Conservation (phyloP, 2,797 vertebrate genomes). For the Benthosema pterotum region DNA sequence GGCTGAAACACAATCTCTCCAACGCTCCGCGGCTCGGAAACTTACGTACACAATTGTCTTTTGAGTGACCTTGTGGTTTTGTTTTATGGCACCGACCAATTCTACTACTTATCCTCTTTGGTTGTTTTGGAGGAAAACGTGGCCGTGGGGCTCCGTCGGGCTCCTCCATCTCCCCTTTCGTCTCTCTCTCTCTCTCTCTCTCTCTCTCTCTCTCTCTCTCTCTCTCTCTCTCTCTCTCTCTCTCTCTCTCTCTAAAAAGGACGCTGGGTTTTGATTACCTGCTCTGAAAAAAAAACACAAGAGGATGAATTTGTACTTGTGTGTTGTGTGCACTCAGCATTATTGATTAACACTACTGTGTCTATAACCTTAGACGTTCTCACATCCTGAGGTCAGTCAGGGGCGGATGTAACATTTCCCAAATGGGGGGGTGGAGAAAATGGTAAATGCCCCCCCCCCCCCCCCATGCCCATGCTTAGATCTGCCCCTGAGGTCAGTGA, state of each 20-base stretch:
- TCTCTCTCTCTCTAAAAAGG: no score
- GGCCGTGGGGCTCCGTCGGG: constrained; percentile 59
- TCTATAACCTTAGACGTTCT: constrained; percentile 35
- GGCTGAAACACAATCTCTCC: constrained; percentile 76
- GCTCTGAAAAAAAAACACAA: constrained; percentile 28
- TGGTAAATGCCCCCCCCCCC: no score
- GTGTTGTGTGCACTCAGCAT: constrained; percentile 43
- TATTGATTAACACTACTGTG: constrained; percentile 6
- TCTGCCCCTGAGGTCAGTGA: not conserved
- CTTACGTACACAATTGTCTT: constrained; percentile 82
- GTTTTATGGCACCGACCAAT: constrained; percentile 74
- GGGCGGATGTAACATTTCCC: no score
- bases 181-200: no score
- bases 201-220: no score
- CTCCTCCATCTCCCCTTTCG: constrained; percentile 47
- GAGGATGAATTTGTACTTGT: constrained; percentile 2
- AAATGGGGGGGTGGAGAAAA: no score
- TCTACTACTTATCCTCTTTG: constrained; percentile 73
- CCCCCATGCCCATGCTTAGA: no score
- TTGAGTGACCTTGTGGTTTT: constrained; percentile 81
- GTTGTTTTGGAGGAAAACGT: constrained; percentile 69
- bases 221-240: no score
- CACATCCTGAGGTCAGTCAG: constrained; percentile 1
- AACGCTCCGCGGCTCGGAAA: constrained; percentile 73
- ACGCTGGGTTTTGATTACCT: constrained; percentile 50